phyloP scores from a whole-genome alignment of 1,140 invertebrate species.

The Drosophila nasuta region DNA sequence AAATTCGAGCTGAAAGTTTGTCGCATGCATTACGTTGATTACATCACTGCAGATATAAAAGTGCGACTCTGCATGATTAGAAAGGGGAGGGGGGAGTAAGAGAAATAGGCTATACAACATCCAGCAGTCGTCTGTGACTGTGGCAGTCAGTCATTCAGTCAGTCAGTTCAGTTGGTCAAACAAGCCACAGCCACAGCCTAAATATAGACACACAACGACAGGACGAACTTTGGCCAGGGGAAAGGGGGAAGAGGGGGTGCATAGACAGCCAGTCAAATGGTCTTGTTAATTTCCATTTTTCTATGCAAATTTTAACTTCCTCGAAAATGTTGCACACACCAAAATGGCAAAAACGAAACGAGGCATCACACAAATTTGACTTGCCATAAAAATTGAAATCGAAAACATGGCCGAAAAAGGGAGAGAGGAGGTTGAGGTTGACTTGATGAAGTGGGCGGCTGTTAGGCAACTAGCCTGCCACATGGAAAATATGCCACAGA shows the following conservation, averaged over 20 bases:
- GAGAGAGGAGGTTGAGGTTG: background rate
- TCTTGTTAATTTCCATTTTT: slow-evolving; percentile 84
- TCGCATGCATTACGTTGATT: slow-evolving; percentile 79
- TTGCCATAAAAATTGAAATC: slow-evolving; percentile 83
- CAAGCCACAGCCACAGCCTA: slow-evolving; percentile 70
- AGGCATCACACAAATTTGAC: slow-evolving; percentile 74
- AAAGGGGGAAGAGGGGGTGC: slow-evolving; percentile 27
- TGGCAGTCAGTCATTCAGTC: slow-evolving; percentile 74
- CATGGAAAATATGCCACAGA: background rate
- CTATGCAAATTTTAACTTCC: slow-evolving; percentile 83
- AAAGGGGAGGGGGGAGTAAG: background rate
- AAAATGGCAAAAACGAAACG: slow-evolving; percentile 67
- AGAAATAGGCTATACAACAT: slow-evolving; percentile 41
- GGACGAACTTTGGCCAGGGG: slow-evolving; percentile 48
- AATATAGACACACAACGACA: slow-evolving; percentile 67
- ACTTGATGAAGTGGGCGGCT: slow-evolving; percentile 67
- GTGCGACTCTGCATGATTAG: background rate
- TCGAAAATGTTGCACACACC: slow-evolving; percentile 65
- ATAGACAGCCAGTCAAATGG: slow-evolving; percentile 77
- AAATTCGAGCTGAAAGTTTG: slow-evolving; percentile 78
- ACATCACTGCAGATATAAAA: slow-evolving; percentile 56
- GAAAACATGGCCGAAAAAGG: slow-evolving; percentile 51
- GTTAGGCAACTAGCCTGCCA: slow-evolving; percentile 63
- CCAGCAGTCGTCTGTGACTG: slow-evolving; percentile 51
- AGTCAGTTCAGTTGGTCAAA: slow-evolving; percentile 82